These are phyloP conservation scores for Cheumatopsyche charites DNA, from an alignment of 1,140 invertebrate species.

Conservation along the genomic window DNA sequence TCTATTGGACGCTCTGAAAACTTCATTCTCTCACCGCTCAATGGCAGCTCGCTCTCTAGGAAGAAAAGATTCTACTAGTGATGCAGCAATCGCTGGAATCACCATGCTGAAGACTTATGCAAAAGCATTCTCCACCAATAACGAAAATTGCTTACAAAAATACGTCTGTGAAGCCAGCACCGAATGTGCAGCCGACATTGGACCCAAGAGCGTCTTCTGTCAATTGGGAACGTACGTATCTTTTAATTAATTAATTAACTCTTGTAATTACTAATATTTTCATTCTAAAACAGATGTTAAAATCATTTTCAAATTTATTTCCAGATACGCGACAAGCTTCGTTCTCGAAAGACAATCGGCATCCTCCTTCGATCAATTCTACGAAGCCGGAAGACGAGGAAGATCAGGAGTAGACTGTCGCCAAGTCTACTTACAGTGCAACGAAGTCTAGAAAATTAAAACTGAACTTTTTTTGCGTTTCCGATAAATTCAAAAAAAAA, in stretches of 20 bases:
- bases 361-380: conserved; percentile 78
- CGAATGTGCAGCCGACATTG: conserved; percentile 83
- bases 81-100: conserved; percentile 83
- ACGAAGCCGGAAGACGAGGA: conserved; percentile 82
- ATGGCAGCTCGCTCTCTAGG: conserved; percentile 80
- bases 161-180: conserved; percentile 87
- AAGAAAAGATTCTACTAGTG: conserved; percentile 82
- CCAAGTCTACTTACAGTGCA: conserved; percentile 82
- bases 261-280: not conserved
- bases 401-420: conserved; percentile 83
- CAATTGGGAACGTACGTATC: conserved; percentile 89
- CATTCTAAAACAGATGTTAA: not conserved
- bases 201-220: conserved; percentile 85
- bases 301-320: conserved; percentile 44
- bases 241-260: not conserved
- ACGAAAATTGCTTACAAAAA: conserved; percentile 80
- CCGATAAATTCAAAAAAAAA: conserved; percentile 1
- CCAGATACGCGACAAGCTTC: conserved; percentile 84
- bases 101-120: conserved; percentile 89
- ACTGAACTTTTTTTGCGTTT: not conserved
- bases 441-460: conserved; percentile 72
- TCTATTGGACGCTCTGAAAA: conserved; percentile 86
- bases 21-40: conserved; percentile 88
- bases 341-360: conserved; percentile 76
- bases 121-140: conserved; percentile 77